Base-by-base conservation (phyloP, 2,888 invertebrate species). In the Osmoderma eremita region DNA sequence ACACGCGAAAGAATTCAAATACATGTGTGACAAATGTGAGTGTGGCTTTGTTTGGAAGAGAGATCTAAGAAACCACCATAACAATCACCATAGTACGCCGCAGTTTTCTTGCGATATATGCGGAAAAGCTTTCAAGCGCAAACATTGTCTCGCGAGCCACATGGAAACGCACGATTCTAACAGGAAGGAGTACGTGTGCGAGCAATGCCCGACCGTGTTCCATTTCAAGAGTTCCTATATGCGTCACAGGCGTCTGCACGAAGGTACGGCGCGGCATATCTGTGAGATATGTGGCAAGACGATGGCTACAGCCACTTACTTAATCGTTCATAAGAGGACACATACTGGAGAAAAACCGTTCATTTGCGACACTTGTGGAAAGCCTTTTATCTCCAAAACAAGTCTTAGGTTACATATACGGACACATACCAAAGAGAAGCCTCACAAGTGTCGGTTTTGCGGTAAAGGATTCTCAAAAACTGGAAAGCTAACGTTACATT, bases 391-490 rank as follows among this genome's bases (percentile, higher is more conserved):
- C 69, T 84, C 84, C 73, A 80, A 82, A 51, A 82, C 85, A 65
- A 82, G 83, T 18, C 82, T 85, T 18, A 77, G 76, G 12, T 76
- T 76, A 58, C 78, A 78, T 63, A 75, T 76, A 24, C 24, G 30
- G 18, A 51, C 20, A 15, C 69, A 67, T 49, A 67, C n/a, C n/a
- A n/a, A n/a, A n/a, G n/a, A n/a, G n/a, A n/a, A n/a, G n/a, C n/a
- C n/a, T n/a, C n/a, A n/a, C 63, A 3, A 62, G 13, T 87, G 87
- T 67, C 82, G 84, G 8, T 79, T 82, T 63, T 87, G 87, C 66
- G 83, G 83, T 45, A 87, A 86, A 72, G 75, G 83, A 0, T 87
- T 86, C 72, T 80, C 85, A 48, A 83, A 87, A 69, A 82, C 82
- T 68, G 84, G 83, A 68, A 83, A 84, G 0, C 70, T 86, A 45